Evolutionary conservation across 2,113 vertebrate species (phyloP).

Genomic region (Zosterops borbonicus): DNA sequence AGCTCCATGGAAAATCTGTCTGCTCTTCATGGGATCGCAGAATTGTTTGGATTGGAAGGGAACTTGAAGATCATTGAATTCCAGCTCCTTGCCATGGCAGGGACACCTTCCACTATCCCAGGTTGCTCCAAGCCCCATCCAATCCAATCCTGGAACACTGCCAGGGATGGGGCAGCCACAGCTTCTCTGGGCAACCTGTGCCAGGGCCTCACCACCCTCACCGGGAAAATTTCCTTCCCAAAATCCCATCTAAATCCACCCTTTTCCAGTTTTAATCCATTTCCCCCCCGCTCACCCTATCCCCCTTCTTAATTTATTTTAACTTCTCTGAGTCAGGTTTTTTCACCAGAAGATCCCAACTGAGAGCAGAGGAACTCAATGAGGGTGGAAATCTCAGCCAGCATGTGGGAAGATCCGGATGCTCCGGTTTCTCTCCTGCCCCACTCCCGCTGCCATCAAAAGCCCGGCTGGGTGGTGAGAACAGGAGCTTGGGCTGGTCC

Average conservation of each 20-base stretch:
- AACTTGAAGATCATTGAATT: background rate
- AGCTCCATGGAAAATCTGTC: background rate
- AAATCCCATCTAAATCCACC: background rate
- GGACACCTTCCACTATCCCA: background rate
- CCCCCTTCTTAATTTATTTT: background rate
- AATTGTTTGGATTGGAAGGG: background rate
- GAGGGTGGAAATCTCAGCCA: background rate
- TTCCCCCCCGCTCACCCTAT: background rate
- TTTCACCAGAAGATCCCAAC: background rate
- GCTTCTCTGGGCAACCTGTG: rapidly evolving
- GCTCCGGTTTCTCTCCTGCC: background rate
- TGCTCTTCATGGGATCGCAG: background rate
- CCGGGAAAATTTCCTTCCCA: background rate
- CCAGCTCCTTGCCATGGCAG: background rate
- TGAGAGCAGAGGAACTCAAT: background rate
- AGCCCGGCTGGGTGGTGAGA: background rate
- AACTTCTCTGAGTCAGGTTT: background rate
- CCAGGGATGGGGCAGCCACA: background rate
- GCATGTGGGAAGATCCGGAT: background rate
- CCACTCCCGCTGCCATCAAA: background rate
- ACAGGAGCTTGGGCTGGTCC: background rate
- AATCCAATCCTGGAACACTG: background rate
- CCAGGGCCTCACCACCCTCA: rapidly evolving
- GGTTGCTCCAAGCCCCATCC: background rate
- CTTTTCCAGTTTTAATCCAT: background rate